phyloP scores from a whole-genome alignment of 2,888 invertebrate genomes.

The Phlogophora meticulosa region DNA sequence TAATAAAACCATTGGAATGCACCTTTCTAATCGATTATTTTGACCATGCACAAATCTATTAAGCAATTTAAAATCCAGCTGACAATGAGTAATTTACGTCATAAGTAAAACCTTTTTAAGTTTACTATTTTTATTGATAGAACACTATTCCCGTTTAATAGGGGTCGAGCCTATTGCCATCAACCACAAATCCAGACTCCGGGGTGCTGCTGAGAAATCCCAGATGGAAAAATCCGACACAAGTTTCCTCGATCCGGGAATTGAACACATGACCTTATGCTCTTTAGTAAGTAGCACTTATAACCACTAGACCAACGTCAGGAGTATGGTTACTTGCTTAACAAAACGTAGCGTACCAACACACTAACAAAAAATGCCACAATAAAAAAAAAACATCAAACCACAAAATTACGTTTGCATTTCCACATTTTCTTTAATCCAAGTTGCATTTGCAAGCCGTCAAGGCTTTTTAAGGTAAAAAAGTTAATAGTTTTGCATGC shows the following conservation, averaged over 20 bases:
- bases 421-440: slow-evolving; percentile 43
- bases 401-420: not conserved
- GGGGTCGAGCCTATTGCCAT: no score
- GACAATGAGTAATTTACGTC: slow-evolving; percentile 5
- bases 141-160: no score
- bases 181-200: no score
- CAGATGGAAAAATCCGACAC: no score
- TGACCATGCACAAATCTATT: slow-evolving; percentile 22
- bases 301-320: no score
- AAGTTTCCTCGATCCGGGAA: no score
- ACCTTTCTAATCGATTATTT: slow-evolving; percentile 38
- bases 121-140: no score
- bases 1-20: not conserved
- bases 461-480: slow-evolving; percentile 47
- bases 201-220: no score
- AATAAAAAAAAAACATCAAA: slow-evolving; percentile 7
- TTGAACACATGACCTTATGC: no score
- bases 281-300: no score
- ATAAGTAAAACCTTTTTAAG: no score
- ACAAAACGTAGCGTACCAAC: not conserved
- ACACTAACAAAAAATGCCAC: not conserved
- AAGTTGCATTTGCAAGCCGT: slow-evolving; percentile 32
- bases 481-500: slow-evolving; percentile 63
- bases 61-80: not conserved
- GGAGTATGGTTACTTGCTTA: no score